Percentiles rank a stretch among this genome's conserved stretches.
phyloP scores from a whole-genome alignment of 2,797 vertebrate species.

The Kryptopterus vitreolus region DNA sequence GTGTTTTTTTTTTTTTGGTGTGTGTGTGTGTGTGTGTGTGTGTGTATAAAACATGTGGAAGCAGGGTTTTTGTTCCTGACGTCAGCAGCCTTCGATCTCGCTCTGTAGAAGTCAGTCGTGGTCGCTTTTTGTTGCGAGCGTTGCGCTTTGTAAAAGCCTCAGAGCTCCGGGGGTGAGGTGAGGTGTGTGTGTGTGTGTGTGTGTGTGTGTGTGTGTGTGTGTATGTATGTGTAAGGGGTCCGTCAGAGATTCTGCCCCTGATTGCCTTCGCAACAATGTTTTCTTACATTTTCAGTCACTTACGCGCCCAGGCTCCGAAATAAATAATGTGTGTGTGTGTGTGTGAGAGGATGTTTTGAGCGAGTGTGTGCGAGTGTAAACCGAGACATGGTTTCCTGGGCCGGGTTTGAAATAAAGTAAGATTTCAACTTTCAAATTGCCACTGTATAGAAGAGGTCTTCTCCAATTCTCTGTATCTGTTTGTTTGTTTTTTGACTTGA shows the following conservation, averaged over 20 bases:
- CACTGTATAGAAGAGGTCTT: conserved; percentile 79
- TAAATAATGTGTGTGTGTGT: neutral
- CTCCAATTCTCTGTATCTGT: conserved; percentile 73
- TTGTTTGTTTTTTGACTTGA: conserved; percentile 77
- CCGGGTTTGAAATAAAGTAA: conserved; percentile 55
- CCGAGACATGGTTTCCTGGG: conserved; percentile 52
- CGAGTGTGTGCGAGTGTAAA: conserved; percentile 19
- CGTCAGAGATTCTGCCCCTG: conserved; percentile 38
- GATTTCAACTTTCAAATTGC: conserved; percentile 76
- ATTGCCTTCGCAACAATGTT: conserved; percentile 62
- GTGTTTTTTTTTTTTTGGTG: too few species aligned
- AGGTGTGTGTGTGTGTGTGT: too few species aligned
- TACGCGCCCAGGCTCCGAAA: conserved; percentile 43
- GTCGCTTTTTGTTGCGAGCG: neutral
- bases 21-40: conserved; percentile 19
- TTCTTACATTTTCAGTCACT: conserved; percentile 61
- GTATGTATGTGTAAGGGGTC: too few species aligned
- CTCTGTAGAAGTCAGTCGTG: conserved; percentile 39
- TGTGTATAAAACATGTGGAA: conserved; percentile 29
- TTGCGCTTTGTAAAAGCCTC: conserved; percentile 37
- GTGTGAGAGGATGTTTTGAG: neutral
- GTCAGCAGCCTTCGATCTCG: conserved; percentile 23
- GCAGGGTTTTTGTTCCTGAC: conserved; percentile 42
- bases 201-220: too few species aligned
- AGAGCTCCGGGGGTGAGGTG: too few species aligned